Evolutionary conservation across 2,888 invertebrate species (phyloP).

Genomic region (Synanthedon tipuliformis): DNA sequence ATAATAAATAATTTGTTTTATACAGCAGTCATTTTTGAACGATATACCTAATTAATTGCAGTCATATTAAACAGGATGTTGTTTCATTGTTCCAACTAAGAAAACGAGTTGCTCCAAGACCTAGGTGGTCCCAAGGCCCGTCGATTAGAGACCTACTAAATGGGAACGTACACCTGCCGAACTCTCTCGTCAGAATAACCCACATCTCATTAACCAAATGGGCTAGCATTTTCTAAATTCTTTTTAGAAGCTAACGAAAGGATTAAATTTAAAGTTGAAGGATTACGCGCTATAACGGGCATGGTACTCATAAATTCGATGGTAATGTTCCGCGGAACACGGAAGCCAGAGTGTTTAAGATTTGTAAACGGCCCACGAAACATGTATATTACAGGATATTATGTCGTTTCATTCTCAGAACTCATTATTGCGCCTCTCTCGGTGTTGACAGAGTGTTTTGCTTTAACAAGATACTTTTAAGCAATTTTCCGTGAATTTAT

Average conservation of each 20-base stretch:
- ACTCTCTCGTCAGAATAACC: background rate
- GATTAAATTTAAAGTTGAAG: background rate
- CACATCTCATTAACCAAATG: background rate
- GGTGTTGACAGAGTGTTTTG: background rate
- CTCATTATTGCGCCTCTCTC: background rate
- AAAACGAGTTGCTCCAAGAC: background rate
- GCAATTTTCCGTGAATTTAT: too few relatives aligned
- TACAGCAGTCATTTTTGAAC: too few relatives aligned
- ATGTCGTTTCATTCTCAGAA: background rate
- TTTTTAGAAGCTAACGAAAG: too few relatives aligned
- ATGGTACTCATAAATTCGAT: background rate
- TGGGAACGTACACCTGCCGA: background rate
- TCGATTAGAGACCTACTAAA: background rate
- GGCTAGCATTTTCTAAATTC: too few relatives aligned
- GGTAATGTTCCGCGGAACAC: slow-evolving; percentile 1
- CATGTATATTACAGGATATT: background rate
- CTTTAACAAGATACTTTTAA: too few relatives aligned
- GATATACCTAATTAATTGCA: background rate
- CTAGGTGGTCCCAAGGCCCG: background rate
- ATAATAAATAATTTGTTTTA: too few relatives aligned
- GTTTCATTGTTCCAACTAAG: background rate
- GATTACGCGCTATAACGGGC: background rate
- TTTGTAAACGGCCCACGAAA: background rate
- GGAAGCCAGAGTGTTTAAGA: background rate
- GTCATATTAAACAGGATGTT: background rate